These are phyloP conservation scores for Agonopterix arenella DNA, from an alignment of 2,888 invertebrate genomes.

Conservation along the genomic window DNA sequence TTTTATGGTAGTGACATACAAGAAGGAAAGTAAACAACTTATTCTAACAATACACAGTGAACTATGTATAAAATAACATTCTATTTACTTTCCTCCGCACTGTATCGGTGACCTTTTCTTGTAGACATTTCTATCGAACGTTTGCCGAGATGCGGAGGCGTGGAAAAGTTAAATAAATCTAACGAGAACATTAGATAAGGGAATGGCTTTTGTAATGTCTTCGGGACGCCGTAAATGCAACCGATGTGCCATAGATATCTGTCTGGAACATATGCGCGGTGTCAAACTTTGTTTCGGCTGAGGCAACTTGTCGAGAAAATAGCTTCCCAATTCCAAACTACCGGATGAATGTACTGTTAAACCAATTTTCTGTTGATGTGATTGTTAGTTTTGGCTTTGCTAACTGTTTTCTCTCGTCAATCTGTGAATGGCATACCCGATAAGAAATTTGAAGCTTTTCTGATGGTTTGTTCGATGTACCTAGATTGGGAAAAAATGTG, in stretches of 20 bases:
- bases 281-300: constrained; percentile 39
- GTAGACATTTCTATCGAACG: constrained; percentile 71
- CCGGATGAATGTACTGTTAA: constrained; percentile 2
- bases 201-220: constrained; percentile 75
- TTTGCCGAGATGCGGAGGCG: constrained; percentile 67
- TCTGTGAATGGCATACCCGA: too few species aligned
- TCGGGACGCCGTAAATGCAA: constrained; percentile 73
- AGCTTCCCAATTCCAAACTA: constrained; percentile 7
- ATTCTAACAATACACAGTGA: not conserved
- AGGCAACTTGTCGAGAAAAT: constrained; percentile 7
- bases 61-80: not conserved
- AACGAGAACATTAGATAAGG: constrained; percentile 70
- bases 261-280: constrained; percentile 45
- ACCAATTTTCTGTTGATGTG: not conserved
- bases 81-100: not conserved
- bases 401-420: too few species aligned
- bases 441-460: too few species aligned
- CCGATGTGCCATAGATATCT: constrained; percentile 66
- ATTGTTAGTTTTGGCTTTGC: too few species aligned
- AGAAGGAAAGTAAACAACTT: not conserved
- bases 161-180: constrained; percentile 75
- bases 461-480: too few species aligned
- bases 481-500: too few species aligned
- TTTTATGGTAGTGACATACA: not conserved
- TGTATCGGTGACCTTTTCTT: constrained; percentile 52